A percentile compares a stretch with the other conserved stretches of the same genome.
These are phyloP conservation scores for Prunella himalayana DNA, from an alignment of 2,113 vertebrate genomes.

Conservation along the genomic window DNA sequence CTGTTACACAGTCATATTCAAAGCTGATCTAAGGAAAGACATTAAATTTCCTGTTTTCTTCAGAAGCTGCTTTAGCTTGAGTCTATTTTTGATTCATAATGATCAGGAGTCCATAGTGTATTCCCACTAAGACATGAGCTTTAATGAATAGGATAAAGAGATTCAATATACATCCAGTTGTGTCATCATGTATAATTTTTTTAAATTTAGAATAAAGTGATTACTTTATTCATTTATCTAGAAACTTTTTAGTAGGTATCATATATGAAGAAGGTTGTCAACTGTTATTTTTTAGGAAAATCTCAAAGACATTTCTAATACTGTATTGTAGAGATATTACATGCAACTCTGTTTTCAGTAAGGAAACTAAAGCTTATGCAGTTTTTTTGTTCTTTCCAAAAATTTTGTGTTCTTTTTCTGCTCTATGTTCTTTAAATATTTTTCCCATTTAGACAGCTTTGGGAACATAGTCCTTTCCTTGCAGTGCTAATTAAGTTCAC, in stretches of 20 bases:
- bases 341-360: neutral
- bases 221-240: neutral
- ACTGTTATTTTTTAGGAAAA: neutral
- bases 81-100: neutral
- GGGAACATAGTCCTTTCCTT: slow-evolving; percentile 5
- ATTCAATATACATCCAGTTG: neutral
- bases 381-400: neutral
- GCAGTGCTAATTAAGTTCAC: slow-evolving; percentile 58
- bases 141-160: neutral
- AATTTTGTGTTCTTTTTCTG: slow-evolving; percentile 1
- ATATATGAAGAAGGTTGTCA: neutral
- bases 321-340: neutral
- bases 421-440: slow-evolving; percentile 10
- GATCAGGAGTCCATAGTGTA: neutral
- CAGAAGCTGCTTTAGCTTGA: neutral
- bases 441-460: neutral
- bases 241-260: neutral
- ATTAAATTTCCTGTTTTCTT: neutral
- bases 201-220: neutral
- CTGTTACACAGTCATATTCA: neutral
- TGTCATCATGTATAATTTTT: neutral
- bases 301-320: neutral
- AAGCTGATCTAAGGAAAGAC: neutral
- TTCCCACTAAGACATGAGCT: neutral
- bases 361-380: neutral